Conservation (phyloP, 2,113 vertebrate species). For the Proterorhinus semilunaris region DNA sequence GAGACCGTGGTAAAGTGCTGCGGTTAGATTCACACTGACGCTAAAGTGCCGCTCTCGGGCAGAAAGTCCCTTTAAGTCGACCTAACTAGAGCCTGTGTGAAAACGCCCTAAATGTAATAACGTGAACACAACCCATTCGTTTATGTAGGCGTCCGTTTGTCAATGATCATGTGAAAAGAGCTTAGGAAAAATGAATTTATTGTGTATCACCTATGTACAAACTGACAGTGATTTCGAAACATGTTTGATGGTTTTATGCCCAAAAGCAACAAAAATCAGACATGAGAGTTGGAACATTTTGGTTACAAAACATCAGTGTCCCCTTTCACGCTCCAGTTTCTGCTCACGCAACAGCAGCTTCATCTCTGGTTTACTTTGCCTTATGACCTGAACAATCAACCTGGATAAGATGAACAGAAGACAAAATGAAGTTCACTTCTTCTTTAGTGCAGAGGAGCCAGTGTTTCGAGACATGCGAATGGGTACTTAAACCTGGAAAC, state of each 20-base stretch:
- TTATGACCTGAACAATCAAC: slow-evolving; percentile 21
- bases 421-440: slow-evolving; percentile 9
- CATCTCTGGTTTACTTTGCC: slow-evolving; percentile 56
- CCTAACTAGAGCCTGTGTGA: too few relatives aligned
- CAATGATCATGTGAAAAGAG: slow-evolving; percentile 13
- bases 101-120: neutral
- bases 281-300: slow-evolving; percentile 62
- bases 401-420: slow-evolving; percentile 5
- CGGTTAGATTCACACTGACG: too few relatives aligned
- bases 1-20: too few relatives aligned
- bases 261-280: slow-evolving; percentile 67
- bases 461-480: slow-evolving; percentile 60
- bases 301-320: slow-evolving; percentile 57
- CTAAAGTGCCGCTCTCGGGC: too few relatives aligned
- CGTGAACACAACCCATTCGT: neutral
- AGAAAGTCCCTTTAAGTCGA: too few relatives aligned
- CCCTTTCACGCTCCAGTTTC: slow-evolving; percentile 10
- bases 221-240: slow-evolving; percentile 65
- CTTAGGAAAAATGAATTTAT: slow-evolving; percentile 71
- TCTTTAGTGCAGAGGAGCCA: slow-evolving; percentile 59
- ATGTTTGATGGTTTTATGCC: slow-evolving; percentile 60
- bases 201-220: slow-evolving; percentile 77
- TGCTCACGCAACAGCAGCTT: slow-evolving; percentile 69
- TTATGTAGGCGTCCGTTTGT: neutral
- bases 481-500: slow-evolving; percentile 30